Conservation (phyloP, 2,888 invertebrate species). For the Amaurobius ferox region DNA sequence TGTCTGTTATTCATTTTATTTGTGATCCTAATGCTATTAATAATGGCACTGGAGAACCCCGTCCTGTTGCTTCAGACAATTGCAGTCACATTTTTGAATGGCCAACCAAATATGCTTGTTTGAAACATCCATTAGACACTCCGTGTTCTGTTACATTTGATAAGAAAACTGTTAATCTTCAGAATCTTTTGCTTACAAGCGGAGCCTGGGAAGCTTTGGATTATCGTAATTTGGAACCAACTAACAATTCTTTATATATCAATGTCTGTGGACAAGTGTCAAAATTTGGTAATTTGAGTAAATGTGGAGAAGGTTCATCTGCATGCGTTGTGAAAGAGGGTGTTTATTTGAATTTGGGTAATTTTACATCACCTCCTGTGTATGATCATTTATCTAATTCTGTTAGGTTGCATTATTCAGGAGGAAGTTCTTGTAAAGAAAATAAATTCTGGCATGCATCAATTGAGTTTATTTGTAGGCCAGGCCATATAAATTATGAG, state of each 20-base stretch:
- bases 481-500: constrained; percentile 54
- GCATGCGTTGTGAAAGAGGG: constrained; percentile 57
- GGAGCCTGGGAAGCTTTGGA: constrained; percentile 65
- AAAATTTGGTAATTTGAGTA: constrained; percentile 20
- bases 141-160: constrained; percentile 46
- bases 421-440: constrained; percentile 44
- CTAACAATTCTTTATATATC: constrained; percentile 41
- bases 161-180: constrained; percentile 43
- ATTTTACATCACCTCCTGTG: constrained; percentile 59
- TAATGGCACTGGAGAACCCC: constrained; percentile 40
- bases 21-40: constrained; percentile 74
- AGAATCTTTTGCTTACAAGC: constrained; percentile 19
- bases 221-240: not conserved
- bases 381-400: constrained; percentile 58
- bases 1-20: constrained; percentile 76
- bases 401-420: constrained; percentile 60
- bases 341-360: constrained; percentile 56
- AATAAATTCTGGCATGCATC: constrained; percentile 39
- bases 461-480: constrained; percentile 65
- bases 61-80: constrained; percentile 48
- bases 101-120: constrained; percentile 66
- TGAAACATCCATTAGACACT: constrained; percentile 44
- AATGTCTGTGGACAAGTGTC: constrained; percentile 72
- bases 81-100: constrained; percentile 69
- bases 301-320: constrained; percentile 61